phyloP scores from a whole-genome alignment of 1,140 invertebrate species.

The Camponotus floridanus region DNA sequence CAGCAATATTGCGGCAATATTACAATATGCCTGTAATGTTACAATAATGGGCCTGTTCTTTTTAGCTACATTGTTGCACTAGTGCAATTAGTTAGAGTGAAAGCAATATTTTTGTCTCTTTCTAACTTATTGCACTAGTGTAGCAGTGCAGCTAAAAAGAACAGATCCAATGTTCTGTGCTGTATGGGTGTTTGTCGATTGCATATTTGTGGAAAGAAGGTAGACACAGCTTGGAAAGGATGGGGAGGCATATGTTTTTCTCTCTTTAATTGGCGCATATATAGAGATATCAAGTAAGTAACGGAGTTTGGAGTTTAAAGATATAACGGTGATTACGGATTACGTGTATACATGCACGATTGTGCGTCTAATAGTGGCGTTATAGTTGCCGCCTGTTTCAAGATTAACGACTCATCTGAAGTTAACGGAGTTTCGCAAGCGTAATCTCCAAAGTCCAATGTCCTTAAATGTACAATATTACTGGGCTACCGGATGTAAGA shows the following conservation, averaged over 20 bases:
- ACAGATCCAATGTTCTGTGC: too few species aligned
- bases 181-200: background rate
- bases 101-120: too few species aligned
- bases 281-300: background rate
- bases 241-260: background rate
- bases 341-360: background rate
- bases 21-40: too few species aligned
- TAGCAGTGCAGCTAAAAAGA: too few species aligned
- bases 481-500: conserved; percentile 26
- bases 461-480: conserved; percentile 48
- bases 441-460: conserved; percentile 34
- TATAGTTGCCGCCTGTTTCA: conserved; percentile 51
- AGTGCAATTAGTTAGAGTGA: too few species aligned
- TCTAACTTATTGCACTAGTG: too few species aligned
- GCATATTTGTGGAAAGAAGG: background rate
- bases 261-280: background rate
- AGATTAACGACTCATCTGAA: conserved; percentile 33
- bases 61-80: too few species aligned
- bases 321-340: conserved; percentile 13
- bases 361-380: conserved; percentile 19
- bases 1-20: too few species aligned
- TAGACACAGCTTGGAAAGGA: background rate
- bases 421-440: conserved; percentile 45
- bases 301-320: conserved; percentile 16
- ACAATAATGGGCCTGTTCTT: too few species aligned